phyloP scores from a whole-genome alignment of 2,888 invertebrate genomes.

The Agrotis exclamationis region DNA sequence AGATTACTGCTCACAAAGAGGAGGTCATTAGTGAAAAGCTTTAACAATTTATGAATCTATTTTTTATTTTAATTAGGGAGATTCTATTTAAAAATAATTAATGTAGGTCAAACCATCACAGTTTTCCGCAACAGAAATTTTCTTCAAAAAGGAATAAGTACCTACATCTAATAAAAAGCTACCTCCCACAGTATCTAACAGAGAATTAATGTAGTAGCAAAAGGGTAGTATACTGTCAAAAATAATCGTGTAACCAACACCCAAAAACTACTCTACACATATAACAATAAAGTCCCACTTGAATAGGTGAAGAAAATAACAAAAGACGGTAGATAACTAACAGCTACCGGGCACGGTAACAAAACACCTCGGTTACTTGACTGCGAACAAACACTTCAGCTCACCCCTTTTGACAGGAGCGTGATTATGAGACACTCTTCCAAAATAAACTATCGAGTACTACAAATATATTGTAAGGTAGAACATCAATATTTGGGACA shows the following conservation, averaged over 20 bases:
- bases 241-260: not conserved
- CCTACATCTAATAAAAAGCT: too few species aligned
- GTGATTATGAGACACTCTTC: constrained; percentile 27
- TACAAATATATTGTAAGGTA: not conserved
- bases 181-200: too few species aligned
- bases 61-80: too few species aligned
- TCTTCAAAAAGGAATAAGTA: too few species aligned
- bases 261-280: accelerated
- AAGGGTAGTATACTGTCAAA: too few species aligned
- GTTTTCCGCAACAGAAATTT: too few species aligned
- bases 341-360: constrained; percentile 24
- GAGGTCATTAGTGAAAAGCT: too few species aligned
- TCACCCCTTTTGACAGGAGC: constrained; percentile 12
- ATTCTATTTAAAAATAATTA: too few species aligned
- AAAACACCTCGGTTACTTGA: constrained; percentile 3
- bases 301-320: constrained; percentile 11
- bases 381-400: constrained; percentile 8
- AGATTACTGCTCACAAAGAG: too few species aligned
- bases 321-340: constrained; percentile 3
- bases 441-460: constrained; percentile 15
- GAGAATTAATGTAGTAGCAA: too few species aligned
- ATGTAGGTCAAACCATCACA: too few species aligned
- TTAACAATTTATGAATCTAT: too few species aligned
- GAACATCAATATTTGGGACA: not conserved
- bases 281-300: not conserved